Evolutionary conservation across 2,888 invertebrate species (phyloP).

Genomic region (Nomada goodeniana): DNA sequence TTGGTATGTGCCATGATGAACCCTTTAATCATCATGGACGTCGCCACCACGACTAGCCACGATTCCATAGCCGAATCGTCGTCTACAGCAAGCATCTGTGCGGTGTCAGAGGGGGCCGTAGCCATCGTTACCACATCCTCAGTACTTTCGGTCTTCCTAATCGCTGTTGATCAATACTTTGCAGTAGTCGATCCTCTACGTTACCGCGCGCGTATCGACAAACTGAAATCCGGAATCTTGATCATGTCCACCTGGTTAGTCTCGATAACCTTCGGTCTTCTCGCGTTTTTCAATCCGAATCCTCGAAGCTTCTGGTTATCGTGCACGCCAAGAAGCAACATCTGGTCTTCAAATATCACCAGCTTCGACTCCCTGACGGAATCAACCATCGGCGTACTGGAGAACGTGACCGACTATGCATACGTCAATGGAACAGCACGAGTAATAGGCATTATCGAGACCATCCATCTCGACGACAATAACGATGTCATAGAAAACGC

Average conservation of each 20-base stretch:
- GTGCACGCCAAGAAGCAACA: slow-evolving; percentile 71
- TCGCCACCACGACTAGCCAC: slow-evolving; percentile 83
- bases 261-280: slow-evolving; percentile 83
- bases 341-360: neutral
- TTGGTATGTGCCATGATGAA: slow-evolving; percentile 85
- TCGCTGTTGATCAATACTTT: slow-evolving; percentile 88
- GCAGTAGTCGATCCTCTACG: slow-evolving; percentile 88
- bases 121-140: slow-evolving; percentile 87
- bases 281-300: slow-evolving; percentile 84
- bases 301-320: slow-evolving; percentile 85
- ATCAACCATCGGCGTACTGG: slow-evolving; percentile 52
- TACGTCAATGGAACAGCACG: slow-evolving; percentile 6
- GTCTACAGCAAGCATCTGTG: slow-evolving; percentile 85
- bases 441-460: slow-evolving; percentile 22
- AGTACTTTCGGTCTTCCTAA: slow-evolving; percentile 87
- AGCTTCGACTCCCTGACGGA: neutral
- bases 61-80: slow-evolving; percentile 49
- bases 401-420: slow-evolving; percentile 51
- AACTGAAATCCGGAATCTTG: slow-evolving; percentile 84
- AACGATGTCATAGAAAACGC: slow-evolving; percentile 57
- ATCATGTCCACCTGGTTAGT: slow-evolving; percentile 85
- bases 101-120: slow-evolving; percentile 87
- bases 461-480: slow-evolving; percentile 31
- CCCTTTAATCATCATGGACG: slow-evolving; percentile 86
- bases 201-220: slow-evolving; percentile 87